A percentile compares a stretch with the other conserved stretches of the same genome.
Evolutionary conservation across 2,797 vertebrate species (phyloP).

Genomic region (Toxotes lorentzi): DNA sequence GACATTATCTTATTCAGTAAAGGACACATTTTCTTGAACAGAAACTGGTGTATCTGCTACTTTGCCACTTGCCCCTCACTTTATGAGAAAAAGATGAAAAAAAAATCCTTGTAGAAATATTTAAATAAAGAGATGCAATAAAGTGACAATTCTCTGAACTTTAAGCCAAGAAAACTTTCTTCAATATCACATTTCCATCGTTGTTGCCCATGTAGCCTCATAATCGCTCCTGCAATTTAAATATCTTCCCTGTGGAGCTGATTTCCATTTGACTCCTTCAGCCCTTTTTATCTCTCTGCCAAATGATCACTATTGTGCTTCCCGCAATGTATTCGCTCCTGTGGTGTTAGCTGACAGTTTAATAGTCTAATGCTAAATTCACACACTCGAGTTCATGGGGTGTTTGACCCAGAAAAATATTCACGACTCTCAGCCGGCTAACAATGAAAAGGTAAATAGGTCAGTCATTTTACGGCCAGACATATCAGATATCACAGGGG

Average conservation of each 20-base stretch:
- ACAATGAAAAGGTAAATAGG: conserved; percentile 71
- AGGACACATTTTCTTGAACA: background rate
- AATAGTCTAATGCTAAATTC: conserved; percentile 48
- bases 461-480: conserved; percentile 60
- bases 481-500: conserved; percentile 67
- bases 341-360: conserved; percentile 49
- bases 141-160: conserved; percentile 11
- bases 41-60: background rate
- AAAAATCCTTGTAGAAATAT: background rate
- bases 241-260: conserved; percentile 26
- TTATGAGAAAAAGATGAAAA: background rate
- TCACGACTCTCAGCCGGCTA: conserved; percentile 38
- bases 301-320: conserved; percentile 42
- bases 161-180: background rate
- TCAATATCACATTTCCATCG: conserved; percentile 17
- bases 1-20: background rate
- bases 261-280: conserved; percentile 42
- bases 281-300: conserved; percentile 35
- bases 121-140: conserved; percentile 13
- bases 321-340: background rate
- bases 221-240: conserved; percentile 25
- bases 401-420: conserved; percentile 70
- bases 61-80: background rate
- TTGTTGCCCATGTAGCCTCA: conserved; percentile 18
- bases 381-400: conserved; percentile 50